phyloP scores from a whole-genome alignment of 2,888 invertebrate species.

The Buathra laborator region DNA sequence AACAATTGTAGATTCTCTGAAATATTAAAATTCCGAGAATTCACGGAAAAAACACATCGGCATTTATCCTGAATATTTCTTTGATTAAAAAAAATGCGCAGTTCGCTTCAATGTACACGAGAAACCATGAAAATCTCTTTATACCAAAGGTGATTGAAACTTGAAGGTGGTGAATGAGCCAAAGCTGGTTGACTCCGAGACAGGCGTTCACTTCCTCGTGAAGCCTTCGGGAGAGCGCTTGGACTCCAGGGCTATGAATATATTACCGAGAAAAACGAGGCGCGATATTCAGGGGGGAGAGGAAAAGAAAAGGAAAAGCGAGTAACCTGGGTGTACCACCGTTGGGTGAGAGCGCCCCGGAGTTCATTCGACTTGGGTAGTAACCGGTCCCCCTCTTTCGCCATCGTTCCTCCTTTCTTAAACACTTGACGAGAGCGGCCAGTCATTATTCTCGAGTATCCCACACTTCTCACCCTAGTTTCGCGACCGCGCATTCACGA shows the following conservation, averaged over 20 bases:
- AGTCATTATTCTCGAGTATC: conserved; percentile 76
- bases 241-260: conserved; percentile 82
- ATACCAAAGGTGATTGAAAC: conserved; percentile 23
- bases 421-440: conserved; percentile 76
- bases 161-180: conserved; percentile 28
- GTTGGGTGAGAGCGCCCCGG: conserved; percentile 58
- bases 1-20: neutral
- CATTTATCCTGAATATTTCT: no score
- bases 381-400: conserved; percentile 57
- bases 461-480: conserved; percentile 64
- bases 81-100: no score
- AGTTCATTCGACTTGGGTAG: conserved; percentile 77
- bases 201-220: conserved; percentile 43
- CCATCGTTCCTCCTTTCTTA: conserved; percentile 74
- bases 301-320: conserved; percentile 43
- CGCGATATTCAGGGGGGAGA: conserved; percentile 19
- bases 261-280: conserved; percentile 76
- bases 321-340: conserved; percentile 46
- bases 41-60: no score
- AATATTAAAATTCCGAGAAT: neutral
- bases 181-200: conserved; percentile 46
- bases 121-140: neutral
- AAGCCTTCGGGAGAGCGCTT: conserved; percentile 61
- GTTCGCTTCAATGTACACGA: neutral
- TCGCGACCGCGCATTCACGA: conserved; percentile 47